Percentiles rank a stretch among this genome's conserved stretches.
These are phyloP conservation scores for Knipowitschia caucasica DNA, from an alignment of 2,797 vertebrate species.

Conservation along the genomic window DNA sequence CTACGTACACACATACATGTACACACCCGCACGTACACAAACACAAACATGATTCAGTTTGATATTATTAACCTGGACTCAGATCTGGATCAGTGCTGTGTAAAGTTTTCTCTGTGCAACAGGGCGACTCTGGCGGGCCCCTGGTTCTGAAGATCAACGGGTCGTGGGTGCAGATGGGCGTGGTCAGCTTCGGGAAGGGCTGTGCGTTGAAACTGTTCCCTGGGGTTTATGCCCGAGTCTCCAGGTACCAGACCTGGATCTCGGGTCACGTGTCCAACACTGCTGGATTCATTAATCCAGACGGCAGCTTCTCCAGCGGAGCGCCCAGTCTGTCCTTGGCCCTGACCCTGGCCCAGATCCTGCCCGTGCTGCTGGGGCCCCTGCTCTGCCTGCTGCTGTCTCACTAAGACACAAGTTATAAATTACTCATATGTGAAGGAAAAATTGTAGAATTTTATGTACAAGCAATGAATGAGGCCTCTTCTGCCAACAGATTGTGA, in stretches of 20 bases:
- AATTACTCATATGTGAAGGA: no score
- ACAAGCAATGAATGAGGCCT: no score
- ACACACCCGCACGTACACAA: no score
- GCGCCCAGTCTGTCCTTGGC: background rate
- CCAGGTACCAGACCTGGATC: slow-evolving; percentile 61
- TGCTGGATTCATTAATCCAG: slow-evolving; percentile 35
- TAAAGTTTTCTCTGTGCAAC: background rate
- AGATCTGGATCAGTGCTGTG: background rate
- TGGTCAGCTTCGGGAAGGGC: slow-evolving; percentile 46
- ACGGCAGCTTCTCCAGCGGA: background rate
- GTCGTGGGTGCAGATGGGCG: slow-evolving; percentile 42
- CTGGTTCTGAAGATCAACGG: slow-evolving; percentile 24
- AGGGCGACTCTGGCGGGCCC: slow-evolving; percentile 66
- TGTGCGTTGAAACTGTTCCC: slow-evolving; percentile 41
- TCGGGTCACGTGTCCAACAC: background rate
- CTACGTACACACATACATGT: no score
- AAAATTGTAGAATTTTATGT: no score
- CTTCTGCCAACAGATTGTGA: no score
- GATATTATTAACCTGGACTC: no score
- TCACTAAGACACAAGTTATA: background rate
- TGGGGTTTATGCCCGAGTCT: slow-evolving; percentile 58
- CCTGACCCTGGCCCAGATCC: background rate
- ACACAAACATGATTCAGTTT: no score
- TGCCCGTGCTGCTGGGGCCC: background rate
- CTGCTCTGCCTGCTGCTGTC: background rate